These are phyloP conservation scores for Propithecus coquereli DNA, from an alignment of 2,113 vertebrate genomes.

Conservation along the genomic window DNA sequence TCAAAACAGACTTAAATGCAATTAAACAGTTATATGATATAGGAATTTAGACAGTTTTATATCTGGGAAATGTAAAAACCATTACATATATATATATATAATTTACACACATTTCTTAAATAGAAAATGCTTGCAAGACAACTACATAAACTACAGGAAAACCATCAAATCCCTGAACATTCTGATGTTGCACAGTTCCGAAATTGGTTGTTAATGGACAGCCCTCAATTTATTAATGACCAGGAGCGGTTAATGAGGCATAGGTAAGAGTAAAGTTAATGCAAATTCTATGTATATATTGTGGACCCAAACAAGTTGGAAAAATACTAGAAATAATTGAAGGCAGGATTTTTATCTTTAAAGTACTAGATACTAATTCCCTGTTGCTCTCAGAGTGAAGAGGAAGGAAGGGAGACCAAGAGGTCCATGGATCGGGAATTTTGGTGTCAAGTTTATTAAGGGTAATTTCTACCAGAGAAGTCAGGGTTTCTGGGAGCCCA, in stretches of 20 bases:
- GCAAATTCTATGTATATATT: neutral
- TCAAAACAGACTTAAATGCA: neutral
- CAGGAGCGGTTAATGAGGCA: conserved; percentile 71
- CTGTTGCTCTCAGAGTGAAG: neutral
- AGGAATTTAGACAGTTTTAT: neutral
- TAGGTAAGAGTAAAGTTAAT: conserved; percentile 49
- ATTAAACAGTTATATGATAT: neutral
- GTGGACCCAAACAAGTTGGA: neutral
- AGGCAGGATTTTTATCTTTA: neutral
- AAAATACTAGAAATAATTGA: neutral
- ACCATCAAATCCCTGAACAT: neutral
- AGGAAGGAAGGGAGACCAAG: neutral
- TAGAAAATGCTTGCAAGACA: conserved; percentile 74
- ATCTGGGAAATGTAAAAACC: neutral
- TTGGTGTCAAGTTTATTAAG: neutral
- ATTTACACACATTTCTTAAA: neutral
- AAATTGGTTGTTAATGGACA: conserved; percentile 67
- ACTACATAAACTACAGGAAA: conserved; percentile 64
- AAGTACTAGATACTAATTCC: neutral
- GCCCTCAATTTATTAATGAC: conserved; percentile 47
- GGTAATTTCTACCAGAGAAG: neutral
- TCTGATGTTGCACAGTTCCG: conserved; percentile 54
- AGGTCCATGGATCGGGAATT: neutral
- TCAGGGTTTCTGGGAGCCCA: neutral
- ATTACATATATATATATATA: neutral